A percentile compares a stretch with the other conserved stretches of the same genome.
Evolutionary conservation across 2,113 vertebrate genomes (phyloP).

Genomic region (Halichoerus grypus): DNA sequence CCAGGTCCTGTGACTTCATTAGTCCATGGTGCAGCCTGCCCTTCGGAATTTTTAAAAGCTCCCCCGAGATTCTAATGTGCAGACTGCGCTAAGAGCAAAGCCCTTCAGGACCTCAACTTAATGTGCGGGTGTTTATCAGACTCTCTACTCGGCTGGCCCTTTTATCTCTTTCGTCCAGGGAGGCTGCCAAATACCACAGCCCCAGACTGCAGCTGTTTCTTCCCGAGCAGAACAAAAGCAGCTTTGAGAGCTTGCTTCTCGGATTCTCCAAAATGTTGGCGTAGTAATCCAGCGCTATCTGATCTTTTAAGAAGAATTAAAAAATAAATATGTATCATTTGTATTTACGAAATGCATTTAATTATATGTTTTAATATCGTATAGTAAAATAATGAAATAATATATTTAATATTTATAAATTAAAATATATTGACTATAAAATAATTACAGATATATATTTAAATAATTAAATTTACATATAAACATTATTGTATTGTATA

Average conservation of each 20-base stretch:
- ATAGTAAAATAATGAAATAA: background rate
- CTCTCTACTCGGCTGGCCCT: background rate
- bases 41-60: background rate
- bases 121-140: background rate
- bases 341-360: background rate
- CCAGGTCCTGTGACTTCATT: background rate
- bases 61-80: background rate
- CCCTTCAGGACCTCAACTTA: background rate
- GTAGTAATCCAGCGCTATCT: background rate
- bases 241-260: background rate
- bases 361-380: background rate
- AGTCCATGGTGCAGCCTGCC: background rate
- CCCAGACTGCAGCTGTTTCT: background rate
- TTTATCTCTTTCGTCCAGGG: background rate
- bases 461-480: background rate
- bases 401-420: background rate
- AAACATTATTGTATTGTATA: too few species aligned
- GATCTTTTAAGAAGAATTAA: background rate
- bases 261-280: background rate
- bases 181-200: background rate
- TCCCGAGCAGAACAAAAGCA: background rate
- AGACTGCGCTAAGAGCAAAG: background rate
- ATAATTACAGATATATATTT: background rate
- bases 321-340: background rate
- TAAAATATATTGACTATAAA: background rate